Evolutionary conservation across 1,140 invertebrate species (phyloP), one percentile per base, ranked within the genome.

Genomic region (Procambarus clarkii): DNA sequence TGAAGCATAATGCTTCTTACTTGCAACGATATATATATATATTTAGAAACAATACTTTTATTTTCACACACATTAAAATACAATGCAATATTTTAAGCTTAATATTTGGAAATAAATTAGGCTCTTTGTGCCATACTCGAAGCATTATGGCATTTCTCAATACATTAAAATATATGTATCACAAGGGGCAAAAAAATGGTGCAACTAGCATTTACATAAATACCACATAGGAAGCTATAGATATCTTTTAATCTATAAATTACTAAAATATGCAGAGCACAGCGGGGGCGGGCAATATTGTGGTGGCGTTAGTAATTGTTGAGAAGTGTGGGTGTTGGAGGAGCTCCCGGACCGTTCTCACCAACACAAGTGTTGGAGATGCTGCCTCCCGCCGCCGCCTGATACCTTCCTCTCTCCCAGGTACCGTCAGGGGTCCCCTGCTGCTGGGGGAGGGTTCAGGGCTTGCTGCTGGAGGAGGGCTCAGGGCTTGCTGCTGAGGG

Each of bases 81-180:
- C 34, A 34, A 34, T 34, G 34, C 34, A 34, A 34, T 34, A 34
- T 34, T 34, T 34, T 34, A 34, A 34, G 1, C 34, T 34, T 0
- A 34, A 34, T 54, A 54, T 54, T 64, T 64, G 13, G 21, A 64
- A 21, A 64, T 64, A 21, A 64, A 64, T 18, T 64, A 64, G 18
- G 60, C 21, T 64, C 60, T 11, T 64, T 64, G 13, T 64, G 60
- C 21, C 11, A 21, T 64, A 1, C 15, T 64, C 15, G 4, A 34
- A 48, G 34, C 44, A 34, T 78, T 78, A 78, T 46, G 46, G 9
- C 76, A 78, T 48, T 78, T 78, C 76, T 78, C 13, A 46, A 78
- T 46, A 78, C 45, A 78, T 78, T 15, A 9, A 34, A 15, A 78
- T 48, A 78, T 21, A 15, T 78, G 46, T 48, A 34, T 34, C 11